phyloP scores from a whole-genome alignment of 2,888 invertebrate genomes.

The Punctoribates punctum region DNA sequence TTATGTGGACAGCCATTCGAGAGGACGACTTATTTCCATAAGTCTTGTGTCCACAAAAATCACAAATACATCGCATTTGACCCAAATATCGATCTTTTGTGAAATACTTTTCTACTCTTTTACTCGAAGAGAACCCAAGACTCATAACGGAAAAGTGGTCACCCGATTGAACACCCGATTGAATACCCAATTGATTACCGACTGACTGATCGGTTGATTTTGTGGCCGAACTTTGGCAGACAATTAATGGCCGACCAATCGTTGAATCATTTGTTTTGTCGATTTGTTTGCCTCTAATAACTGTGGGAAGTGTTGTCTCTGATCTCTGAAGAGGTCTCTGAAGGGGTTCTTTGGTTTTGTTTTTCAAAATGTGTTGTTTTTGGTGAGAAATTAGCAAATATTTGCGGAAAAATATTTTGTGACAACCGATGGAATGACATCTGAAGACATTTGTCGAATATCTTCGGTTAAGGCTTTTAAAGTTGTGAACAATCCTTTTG shows the following conservation, averaged over 20 bases:
- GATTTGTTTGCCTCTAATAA: too few species aligned
- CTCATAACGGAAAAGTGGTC: background rate
- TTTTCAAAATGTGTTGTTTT: too few species aligned
- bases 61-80: conserved; percentile 11
- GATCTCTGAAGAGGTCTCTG: too few species aligned
- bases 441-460: background rate
- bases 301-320: too few species aligned
- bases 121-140: background rate
- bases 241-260: too few species aligned
- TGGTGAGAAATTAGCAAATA: background rate
- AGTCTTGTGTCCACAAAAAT: conserved; percentile 2
- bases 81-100: background rate
- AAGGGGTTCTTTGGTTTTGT: too few species aligned
- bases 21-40: background rate
- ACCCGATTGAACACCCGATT: background rate
- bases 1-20: conserved; percentile 5
- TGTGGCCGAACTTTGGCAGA: too few species aligned
- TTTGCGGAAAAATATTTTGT: background rate
- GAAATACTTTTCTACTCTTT: background rate
- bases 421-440: background rate
- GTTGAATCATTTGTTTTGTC: too few species aligned
- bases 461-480: background rate
- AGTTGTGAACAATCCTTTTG: too few species aligned
- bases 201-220: too few species aligned
- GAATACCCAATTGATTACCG: background rate